A percentile compares a stretch with the other conserved stretches of the same genome.
These are phyloP conservation scores for Oceanodroma tethys DNA, from an alignment of 2,113 vertebrate species.

Conservation along the genomic window DNA sequence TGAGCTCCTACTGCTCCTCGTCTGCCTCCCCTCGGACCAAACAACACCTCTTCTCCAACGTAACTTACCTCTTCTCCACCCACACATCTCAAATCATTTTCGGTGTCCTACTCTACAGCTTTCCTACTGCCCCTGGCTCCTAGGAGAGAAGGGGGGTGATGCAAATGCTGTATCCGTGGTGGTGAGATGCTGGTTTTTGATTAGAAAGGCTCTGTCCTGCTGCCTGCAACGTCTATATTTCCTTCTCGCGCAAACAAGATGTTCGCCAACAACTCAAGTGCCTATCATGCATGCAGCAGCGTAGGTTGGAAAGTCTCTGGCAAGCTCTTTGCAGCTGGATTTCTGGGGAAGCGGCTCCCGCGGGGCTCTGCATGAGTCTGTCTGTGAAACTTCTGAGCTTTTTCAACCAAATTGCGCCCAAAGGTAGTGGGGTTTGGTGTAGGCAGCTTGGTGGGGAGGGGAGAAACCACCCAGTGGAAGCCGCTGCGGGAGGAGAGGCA, in stretches of 20 bases:
- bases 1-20: neutral
- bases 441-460: neutral
- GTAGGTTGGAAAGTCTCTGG: neutral
- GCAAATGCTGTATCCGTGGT: rapidly evolving
- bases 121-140: neutral
- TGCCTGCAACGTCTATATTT: neutral
- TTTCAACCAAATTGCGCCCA: neutral
- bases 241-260: rapidly evolving
- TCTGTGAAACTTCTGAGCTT: neutral
- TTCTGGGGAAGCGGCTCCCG: neutral
- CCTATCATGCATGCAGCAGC: neutral
- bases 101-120: neutral
- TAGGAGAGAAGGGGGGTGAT: neutral
- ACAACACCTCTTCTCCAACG: neutral
- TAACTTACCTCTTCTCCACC: neutral
- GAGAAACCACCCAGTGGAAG: neutral
- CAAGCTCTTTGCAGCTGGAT: neutral
- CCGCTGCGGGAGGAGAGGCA: neutral
- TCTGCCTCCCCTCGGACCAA: neutral
- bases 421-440: neutral
- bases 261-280: rapidly evolving
- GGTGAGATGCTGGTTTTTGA: neutral
- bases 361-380: neutral
- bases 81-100: neutral
- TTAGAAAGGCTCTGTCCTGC: neutral